Percentiles rank a stretch among this genome's conserved stretches.
These are phyloP conservation scores for Cromileptes altivelis DNA, from an alignment of 2,113 vertebrate genomes.

Conservation along the genomic window DNA sequence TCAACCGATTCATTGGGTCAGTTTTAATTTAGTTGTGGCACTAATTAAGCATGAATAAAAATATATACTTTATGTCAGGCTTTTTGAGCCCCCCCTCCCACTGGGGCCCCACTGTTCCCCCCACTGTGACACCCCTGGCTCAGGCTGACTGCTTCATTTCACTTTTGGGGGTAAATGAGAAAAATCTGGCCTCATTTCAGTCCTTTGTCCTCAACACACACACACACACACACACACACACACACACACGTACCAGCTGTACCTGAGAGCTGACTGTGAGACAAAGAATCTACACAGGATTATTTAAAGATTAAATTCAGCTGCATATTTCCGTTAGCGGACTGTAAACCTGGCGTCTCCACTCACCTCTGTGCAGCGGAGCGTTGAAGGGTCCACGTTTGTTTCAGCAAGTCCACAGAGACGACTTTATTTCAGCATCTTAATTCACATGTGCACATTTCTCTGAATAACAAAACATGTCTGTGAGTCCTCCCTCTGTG, in stretches of 20 bases:
- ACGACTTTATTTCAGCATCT: slow-evolving; percentile 60
- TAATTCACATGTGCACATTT: slow-evolving; percentile 47
- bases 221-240: too few species aligned
- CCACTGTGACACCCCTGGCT: too few species aligned
- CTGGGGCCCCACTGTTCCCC: too few species aligned
- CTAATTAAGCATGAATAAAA: too few species aligned
- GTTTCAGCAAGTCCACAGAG: slow-evolving; percentile 27
- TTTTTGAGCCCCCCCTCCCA: too few species aligned
- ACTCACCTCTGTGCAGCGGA: slow-evolving; percentile 16
- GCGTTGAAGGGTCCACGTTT: slow-evolving; percentile 31
- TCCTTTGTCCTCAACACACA: slow-evolving; percentile 1
- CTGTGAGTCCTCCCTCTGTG: slow-evolving; percentile 45
- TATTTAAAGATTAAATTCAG: slow-evolving; percentile 49
- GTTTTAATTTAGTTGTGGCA: too few species aligned
- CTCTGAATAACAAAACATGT: slow-evolving; percentile 42
- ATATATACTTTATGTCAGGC: too few species aligned
- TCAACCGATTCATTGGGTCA: too few species aligned
- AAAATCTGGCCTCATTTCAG: slow-evolving; percentile 9
- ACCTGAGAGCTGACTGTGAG: slow-evolving; percentile 17
- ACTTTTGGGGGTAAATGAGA: background rate
- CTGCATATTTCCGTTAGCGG: slow-evolving; percentile 32
- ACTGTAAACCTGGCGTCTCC: slow-evolving; percentile 40
- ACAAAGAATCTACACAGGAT: slow-evolving; percentile 22
- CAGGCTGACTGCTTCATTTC: background rate
- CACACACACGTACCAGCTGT: background rate